A percentile compares a stretch with the other conserved stretches of the same genome.
These are phyloP conservation scores for Microctonus aethiopoides DNA, from an alignment of 2,888 invertebrate species.

Conservation along the genomic window DNA sequence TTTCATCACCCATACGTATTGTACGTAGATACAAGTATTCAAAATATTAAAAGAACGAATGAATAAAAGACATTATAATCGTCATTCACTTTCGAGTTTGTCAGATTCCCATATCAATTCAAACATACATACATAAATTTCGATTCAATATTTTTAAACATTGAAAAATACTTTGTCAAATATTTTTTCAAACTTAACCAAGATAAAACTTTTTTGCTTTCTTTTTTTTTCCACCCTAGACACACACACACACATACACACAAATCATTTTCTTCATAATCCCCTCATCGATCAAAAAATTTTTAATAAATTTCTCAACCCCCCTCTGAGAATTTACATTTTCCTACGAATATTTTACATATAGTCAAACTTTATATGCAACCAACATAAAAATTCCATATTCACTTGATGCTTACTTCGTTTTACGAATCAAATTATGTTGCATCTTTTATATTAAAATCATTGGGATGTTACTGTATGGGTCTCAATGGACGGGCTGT, in stretches of 20 bases:
- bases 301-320: background rate
- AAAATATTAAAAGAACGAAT: background rate
- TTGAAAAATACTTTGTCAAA: background rate
- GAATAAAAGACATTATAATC: background rate
- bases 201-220: background rate
- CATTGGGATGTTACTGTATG: background rate
- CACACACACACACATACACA: background rate
- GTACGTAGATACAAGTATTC: background rate
- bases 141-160: background rate
- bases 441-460: background rate
- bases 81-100: background rate
- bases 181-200: background rate
- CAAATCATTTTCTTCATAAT: background rate
- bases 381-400: background rate
- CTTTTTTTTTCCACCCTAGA: background rate
- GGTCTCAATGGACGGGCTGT: background rate
- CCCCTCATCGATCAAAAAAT: slow-evolving; percentile 2
- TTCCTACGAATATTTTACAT: background rate
- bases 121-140: background rate
- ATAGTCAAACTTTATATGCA: background rate
- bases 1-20: background rate
- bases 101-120: background rate
- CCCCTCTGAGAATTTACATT: background rate
- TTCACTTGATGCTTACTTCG: background rate
- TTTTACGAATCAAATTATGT: background rate